These are phyloP conservation scores for Saxicola maurus DNA, from an alignment of 2,797 vertebrate species.

Conservation along the genomic window DNA sequence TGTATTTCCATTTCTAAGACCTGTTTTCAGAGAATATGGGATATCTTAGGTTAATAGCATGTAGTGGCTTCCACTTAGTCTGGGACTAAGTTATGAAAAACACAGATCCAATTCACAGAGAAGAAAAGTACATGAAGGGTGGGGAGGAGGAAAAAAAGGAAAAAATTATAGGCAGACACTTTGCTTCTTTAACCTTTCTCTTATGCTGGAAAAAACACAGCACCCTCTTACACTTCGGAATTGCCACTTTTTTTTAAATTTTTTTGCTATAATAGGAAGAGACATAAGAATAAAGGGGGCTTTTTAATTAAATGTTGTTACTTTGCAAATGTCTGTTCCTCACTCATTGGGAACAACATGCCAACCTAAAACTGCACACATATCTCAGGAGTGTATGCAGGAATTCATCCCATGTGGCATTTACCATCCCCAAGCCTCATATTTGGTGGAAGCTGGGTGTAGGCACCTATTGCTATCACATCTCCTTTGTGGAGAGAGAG, in stretches of 20 bases:
- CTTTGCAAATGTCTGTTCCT: neutral
- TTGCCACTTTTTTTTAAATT: neutral
- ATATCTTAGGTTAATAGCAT: neutral
- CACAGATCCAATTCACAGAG: neutral
- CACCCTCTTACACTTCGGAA: neutral
- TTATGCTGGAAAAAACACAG: neutral
- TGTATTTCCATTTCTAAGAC: neutral
- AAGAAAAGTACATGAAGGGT: neutral
- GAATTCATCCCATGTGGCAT: neutral
- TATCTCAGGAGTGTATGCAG: accelerated
- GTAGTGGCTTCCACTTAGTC: neutral
- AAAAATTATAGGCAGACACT: neutral
- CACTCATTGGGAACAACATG: accelerated
- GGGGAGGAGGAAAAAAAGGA: neutral
- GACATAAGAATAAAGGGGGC: neutral
- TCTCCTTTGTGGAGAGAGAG: neutral
- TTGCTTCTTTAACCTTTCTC: neutral
- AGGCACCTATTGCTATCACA: accelerated
- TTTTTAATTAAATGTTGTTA: neutral
- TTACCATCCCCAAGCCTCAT: neutral
- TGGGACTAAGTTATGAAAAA: neutral
- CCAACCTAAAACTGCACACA: neutral
- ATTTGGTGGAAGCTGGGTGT: accelerated
- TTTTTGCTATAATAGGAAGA: neutral
- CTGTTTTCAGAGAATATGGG: neutral